These are phyloP conservation scores for Coelopa frigida DNA, from an alignment of 1,140 invertebrate genomes.

Conservation along the genomic window DNA sequence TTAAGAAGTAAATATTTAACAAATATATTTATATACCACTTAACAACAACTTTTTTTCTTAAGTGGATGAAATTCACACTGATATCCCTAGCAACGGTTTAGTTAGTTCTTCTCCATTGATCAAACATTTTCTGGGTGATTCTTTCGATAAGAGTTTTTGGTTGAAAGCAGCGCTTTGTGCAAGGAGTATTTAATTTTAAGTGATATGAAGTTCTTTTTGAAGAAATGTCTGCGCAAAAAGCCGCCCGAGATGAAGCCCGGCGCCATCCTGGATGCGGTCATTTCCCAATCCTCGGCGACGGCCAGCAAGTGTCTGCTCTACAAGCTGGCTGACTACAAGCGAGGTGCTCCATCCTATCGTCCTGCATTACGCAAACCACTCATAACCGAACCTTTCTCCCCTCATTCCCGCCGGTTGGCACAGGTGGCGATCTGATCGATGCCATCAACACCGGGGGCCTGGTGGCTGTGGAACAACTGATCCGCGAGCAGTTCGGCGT, in stretches of 20 bases:
- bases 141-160: no score
- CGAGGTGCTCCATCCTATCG: slow-evolving; percentile 51
- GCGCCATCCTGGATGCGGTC: slow-evolving; percentile 72
- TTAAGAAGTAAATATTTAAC: no score
- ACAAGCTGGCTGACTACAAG: slow-evolving; percentile 82
- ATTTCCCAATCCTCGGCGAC: slow-evolving; percentile 75
- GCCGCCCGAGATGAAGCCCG: slow-evolving; percentile 41
- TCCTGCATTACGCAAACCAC: neutral
- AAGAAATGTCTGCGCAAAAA: slow-evolving; percentile 43
- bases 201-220: slow-evolving; percentile 41
- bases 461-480: slow-evolving; percentile 74
- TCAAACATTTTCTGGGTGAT: no score
- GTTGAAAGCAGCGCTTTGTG: no score
- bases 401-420: neutral
- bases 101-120: no score
- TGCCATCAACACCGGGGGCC: slow-evolving; percentile 74
- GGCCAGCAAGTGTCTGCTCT: slow-evolving; percentile 77
- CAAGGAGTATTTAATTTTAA: no score
- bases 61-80: no score
- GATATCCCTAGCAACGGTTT: no score
- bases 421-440: slow-evolving; percentile 72
- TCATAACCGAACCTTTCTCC: neutral
- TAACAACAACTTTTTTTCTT: no score
- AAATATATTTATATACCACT: no score
- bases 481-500: slow-evolving; percentile 81